Conservation (phyloP, 2,797 vertebrate genomes). For the Tiaroga cobitis region DNA sequence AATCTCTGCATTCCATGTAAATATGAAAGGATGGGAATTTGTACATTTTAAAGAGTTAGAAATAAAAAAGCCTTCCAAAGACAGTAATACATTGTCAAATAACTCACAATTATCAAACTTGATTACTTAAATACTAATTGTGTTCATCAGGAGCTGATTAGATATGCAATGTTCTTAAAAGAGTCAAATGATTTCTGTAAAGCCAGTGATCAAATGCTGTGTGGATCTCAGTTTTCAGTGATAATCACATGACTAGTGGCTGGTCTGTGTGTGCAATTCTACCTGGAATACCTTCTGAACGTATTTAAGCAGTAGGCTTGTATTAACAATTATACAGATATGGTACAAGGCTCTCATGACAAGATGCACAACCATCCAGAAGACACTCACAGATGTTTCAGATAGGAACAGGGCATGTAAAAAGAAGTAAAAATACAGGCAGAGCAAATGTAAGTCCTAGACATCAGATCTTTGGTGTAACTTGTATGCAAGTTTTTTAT, state of each 20-base stretch:
- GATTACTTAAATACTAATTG: too few relatives aligned
- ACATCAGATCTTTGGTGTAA: background rate
- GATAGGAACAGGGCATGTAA: background rate
- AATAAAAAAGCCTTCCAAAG: background rate
- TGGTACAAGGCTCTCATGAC: background rate
- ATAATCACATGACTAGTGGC: too few relatives aligned
- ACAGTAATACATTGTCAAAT: too few relatives aligned
- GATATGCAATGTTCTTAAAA: too few relatives aligned
- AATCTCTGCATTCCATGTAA: background rate
- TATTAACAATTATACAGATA: background rate
- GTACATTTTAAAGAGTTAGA: background rate
- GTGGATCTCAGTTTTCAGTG: too few relatives aligned
- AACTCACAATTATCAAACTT: too few relatives aligned
- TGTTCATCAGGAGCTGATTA: too few relatives aligned
- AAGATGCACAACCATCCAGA: constrained; percentile 2
- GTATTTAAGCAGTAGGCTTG: background rate
- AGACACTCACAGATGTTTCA: background rate
- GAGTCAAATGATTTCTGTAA: too few relatives aligned
- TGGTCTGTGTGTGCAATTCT: too few relatives aligned
- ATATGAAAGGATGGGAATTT: background rate
- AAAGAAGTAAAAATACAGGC: background rate
- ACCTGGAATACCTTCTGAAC: background rate
- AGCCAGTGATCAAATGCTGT: too few relatives aligned
- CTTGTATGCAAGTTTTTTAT: background rate
- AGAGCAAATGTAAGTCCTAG: background rate